These are phyloP conservation scores for Drosophila borealis DNA, from an alignment of 2,888 invertebrate genomes.

Conservation along the genomic window DNA sequence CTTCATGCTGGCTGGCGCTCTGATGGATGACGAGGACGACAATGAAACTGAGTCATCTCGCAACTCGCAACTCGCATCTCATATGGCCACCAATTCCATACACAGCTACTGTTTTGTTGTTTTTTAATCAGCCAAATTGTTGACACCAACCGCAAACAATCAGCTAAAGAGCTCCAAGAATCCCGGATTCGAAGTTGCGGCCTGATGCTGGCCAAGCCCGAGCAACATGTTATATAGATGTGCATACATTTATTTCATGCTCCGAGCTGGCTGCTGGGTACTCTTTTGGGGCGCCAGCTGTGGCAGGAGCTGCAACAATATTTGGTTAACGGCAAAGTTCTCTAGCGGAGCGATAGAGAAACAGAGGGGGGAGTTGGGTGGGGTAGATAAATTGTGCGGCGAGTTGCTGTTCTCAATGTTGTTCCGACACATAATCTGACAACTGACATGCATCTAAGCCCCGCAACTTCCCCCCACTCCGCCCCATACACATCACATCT, in stretches of 20 bases:
- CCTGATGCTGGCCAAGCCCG: neutral
- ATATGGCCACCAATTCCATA: no score
- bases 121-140: conserved; percentile 79
- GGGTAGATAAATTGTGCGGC: conserved; percentile 65
- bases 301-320: conserved; percentile 5
- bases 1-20: conserved; percentile 58
- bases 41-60: conserved; percentile 70
- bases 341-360: neutral
- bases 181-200: neutral
- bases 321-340: conserved; percentile 15
- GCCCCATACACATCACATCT: neutral
- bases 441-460: conserved; percentile 67
- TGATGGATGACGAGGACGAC: conserved; percentile 67
- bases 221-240: conserved; percentile 51
- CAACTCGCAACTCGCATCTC: conserved; percentile 4
- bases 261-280: neutral
- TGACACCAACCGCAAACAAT: conserved; percentile 73
- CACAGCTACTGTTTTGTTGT: conserved; percentile 39
- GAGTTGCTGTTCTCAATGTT: conserved; percentile 46
- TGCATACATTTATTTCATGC: conserved; percentile 52
- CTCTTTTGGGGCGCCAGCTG: conserved; percentile 13
- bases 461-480: conserved; percentile 2
- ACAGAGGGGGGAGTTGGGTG: neutral
- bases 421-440: conserved; percentile 73
- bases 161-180: conserved; percentile 58